phyloP scores from a whole-genome alignment of 2,888 invertebrate species.

The Tiliacea citrago region DNA sequence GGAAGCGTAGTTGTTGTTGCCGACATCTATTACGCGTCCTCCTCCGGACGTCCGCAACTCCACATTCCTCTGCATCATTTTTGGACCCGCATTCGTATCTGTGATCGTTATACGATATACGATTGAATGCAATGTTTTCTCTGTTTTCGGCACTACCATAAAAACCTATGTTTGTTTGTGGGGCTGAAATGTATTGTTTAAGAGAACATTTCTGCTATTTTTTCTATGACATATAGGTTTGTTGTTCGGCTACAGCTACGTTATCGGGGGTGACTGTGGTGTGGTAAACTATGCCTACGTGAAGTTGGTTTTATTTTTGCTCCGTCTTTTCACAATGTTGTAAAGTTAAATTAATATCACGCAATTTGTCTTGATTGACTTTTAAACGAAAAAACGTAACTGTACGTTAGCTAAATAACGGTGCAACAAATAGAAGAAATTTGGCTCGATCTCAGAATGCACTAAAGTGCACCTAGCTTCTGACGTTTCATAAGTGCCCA shows the following conservation, averaged over 20 bases:
- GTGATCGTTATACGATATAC: conserved; percentile 29
- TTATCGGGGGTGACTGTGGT: neutral
- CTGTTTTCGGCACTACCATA: conserved; percentile 7
- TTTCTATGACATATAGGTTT: neutral
- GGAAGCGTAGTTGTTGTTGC: conserved; percentile 18
- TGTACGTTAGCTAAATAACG: neutral
- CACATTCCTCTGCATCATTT: conserved; percentile 24
- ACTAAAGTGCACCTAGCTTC: too few relatives aligned
- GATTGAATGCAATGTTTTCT: conserved; percentile 38
- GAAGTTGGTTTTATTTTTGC: neutral
- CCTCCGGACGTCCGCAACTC: conserved; percentile 13
- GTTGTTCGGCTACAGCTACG: neutral
- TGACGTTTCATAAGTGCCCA: too few relatives aligned
- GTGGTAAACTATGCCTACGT: neutral
- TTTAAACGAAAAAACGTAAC: neutral
- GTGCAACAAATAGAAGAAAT: neutral
- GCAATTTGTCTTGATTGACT: too few relatives aligned
- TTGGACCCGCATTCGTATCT: conserved; percentile 15
- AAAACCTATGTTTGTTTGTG: conserved; percentile 22
- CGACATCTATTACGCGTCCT: conserved; percentile 28
- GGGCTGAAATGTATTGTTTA: conserved; percentile 18
- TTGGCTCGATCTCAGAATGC: too few relatives aligned
- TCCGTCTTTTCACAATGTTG: neutral
- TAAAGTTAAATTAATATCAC: neutral
- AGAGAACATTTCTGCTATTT: conserved; percentile 13